Base-by-base conservation (phyloP, 2,113 vertebrate genomes). In the Sylvietta virens region DNA sequence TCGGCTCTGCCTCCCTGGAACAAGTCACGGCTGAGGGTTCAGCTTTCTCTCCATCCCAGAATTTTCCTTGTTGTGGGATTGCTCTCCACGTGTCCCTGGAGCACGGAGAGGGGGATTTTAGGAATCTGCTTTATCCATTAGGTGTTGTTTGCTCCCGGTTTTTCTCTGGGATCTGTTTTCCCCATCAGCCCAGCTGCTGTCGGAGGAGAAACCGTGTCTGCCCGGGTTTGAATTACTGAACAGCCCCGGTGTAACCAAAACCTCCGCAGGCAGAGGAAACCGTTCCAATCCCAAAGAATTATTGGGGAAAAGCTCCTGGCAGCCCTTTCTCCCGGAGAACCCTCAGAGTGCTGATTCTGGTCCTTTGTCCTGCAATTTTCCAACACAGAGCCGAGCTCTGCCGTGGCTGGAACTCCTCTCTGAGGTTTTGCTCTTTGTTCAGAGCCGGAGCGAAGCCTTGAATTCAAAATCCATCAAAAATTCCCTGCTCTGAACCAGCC, bases 81-180 rank as follows among this genome's bases (percentile, higher is more conserved):
- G 7, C 51, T 64, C 65, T 91, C 93, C 56, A 47, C 6, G 10
- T 64, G 57, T 44, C 23, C 80, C 0, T 8, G 3, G 27, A 65
- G 57, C 13, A 28, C 9, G 3, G 53, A 26, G 27, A 77, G 50
- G n/a, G 48, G 28, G 31, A 13, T 47, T 73, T 91, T 0, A 9
- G 42, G 47, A 13, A 13, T 53, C 95, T 95, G 91, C 51, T 95
- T 26, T 31, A 28, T 60, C 64, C 50, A 72, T 95, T 15, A 74
- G 85, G 15, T 6, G 5, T 13, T 71, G 58, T 76, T 88, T 90
- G 69, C 37, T 53, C n/a, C 74, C 42, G 11, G 0, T 69, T 90
- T 90, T 56, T 13, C 62, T 24, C 69, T 1, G 42, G 42, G 7
- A 19, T 61, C 95, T 97, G 95, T 58, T 96, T 94, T 95, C 16